Evolutionary conservation across 1,140 invertebrate genomes (phyloP).

Genomic region (Macrobrachium nipponense): DNA sequence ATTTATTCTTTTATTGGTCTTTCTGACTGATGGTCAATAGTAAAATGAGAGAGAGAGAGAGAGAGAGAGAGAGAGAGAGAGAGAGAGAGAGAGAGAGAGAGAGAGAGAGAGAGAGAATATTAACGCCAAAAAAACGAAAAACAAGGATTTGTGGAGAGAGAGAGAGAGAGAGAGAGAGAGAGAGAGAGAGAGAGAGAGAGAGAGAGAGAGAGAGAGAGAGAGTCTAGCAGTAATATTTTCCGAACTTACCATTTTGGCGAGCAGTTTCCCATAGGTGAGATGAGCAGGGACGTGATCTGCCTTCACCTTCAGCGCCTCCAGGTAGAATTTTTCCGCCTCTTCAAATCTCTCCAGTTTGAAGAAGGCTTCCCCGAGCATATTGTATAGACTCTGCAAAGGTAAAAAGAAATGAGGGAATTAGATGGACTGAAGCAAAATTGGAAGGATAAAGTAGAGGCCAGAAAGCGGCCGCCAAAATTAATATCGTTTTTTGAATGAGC

Average conservation of each 20-base stretch:
- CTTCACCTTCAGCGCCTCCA: conserved; percentile 82
- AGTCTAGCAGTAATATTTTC: too few species aligned
- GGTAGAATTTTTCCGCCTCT: conserved; percentile 87
- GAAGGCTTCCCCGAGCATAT: conserved; percentile 87
- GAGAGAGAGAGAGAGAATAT: background rate
- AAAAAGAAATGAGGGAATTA: background rate
- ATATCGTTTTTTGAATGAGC: too few species aligned
- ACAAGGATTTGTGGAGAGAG: too few species aligned
- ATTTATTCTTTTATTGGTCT: too few species aligned
- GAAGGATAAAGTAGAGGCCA: background rate
- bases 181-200: background rate
- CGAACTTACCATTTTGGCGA: conserved; percentile 84
- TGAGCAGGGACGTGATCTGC: conserved; percentile 90
- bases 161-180: conserved; percentile 4
- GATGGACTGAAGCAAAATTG: background rate
- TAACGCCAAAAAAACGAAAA: too few species aligned
- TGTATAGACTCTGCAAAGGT: conserved; percentile 79
- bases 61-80: background rate
- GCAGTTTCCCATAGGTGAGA: conserved; percentile 89
- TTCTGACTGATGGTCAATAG: too few species aligned
- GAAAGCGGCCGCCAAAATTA: background rate
- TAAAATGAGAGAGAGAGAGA: too few species aligned
- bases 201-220: background rate
- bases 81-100: background rate
- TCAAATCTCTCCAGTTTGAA: conserved; percentile 82